Base-by-base conservation (phyloP, 1,140 invertebrate species). In the Aleiodes sp. region DNA sequence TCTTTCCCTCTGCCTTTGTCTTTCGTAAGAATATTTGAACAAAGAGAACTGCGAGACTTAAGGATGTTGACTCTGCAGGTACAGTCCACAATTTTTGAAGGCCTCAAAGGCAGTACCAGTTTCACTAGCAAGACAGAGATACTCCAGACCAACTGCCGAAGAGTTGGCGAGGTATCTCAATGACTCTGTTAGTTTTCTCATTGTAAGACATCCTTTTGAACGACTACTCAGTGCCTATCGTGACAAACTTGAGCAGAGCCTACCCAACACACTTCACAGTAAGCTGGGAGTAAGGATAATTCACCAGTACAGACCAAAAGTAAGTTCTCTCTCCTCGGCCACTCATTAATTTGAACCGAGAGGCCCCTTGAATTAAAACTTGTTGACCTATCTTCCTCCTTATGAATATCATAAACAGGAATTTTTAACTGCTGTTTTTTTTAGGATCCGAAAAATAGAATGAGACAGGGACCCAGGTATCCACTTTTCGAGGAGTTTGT, bases 151-250 rank as follows among this genome's bases (percentile, higher is more conserved):
- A 9, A 88, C 90, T 0, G 87, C 91, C 0, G 87, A 90, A 65
- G 90, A 93, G 76, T 86, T 92, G 35, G 86, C 86, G 70, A 87
- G 87, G 70, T 91, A 89, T 19, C 87, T 93, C 74, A 89, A 89
- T 75, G 88, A 89, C 78, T 91, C 90, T 63, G 87, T 93, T 56
- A 92, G 93, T 64, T 95, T 97, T 78, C 87, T 97, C 46, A 96
- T 98, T 73, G 94, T 94, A 0, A 87, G 96, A 64, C 94, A 97
- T 87, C 96, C 96, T 7, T 90, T 97, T 71, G 95, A 98, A 81
- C 87, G 96, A 76, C 86, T 97, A 33, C 88, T 96, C 43, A 96
- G 94, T 39, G 95, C 94, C 12, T 98, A 96, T 84, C 90, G 94
- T 74, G 95, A 96, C 79, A 97, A 97, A 86, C 89, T 97, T 70